These are phyloP conservation scores for Piaya cayana DNA, from an alignment of 2,113 vertebrate species.

Conservation along the genomic window DNA sequence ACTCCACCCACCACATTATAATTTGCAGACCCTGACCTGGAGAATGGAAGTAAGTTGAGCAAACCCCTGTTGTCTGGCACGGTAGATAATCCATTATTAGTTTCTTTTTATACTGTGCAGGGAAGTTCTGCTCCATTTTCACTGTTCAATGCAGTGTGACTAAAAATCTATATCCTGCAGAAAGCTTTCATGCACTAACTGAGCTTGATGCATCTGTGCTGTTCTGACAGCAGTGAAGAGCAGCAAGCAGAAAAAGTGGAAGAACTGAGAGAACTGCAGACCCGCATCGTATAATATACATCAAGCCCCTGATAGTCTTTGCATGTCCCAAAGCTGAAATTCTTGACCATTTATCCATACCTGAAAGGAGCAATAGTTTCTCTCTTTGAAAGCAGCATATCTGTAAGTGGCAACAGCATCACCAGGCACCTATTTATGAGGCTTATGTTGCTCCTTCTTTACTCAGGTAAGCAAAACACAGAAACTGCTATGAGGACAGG, in stretches of 20 bases:
- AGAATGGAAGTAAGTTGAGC: neutral
- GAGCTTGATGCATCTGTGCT: neutral
- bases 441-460: neutral
- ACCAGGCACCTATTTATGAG: neutral
- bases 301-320: neutral
- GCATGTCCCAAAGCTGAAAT: neutral
- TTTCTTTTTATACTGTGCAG: neutral
- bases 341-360: neutral
- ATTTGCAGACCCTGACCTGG: neutral
- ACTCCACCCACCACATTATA: neutral
- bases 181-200: constrained; percentile 18
- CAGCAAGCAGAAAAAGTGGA: neutral
- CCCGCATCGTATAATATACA: fast-evolving
- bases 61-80: neutral
- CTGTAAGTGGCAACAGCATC: fast-evolving
- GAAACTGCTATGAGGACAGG: neutral
- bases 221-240: neutral
- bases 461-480: neutral
- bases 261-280: neutral
- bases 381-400: neutral
- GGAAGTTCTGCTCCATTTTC: neutral
- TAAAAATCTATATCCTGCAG: neutral
- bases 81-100: constrained; percentile 19
- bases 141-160: neutral
- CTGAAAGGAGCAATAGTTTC: neutral